phyloP scores from a whole-genome alignment of 2,888 invertebrate species.

The Creontiades dilutus region DNA sequence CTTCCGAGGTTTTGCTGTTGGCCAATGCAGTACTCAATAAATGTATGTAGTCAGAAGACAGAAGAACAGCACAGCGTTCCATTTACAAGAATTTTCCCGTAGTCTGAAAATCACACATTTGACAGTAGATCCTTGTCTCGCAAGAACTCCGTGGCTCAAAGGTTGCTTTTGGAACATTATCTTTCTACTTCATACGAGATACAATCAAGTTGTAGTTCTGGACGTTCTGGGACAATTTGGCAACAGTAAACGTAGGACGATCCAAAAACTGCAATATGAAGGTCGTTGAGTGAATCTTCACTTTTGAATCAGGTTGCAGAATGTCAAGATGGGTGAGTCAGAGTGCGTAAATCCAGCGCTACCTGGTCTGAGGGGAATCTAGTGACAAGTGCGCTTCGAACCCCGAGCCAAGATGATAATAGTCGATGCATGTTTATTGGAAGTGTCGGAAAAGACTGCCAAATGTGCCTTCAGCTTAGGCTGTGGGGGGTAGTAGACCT shows the following conservation, averaged over 20 bases:
- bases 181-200: too few species aligned
- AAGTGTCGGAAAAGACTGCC: conserved; percentile 46
- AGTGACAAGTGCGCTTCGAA: conserved; percentile 19
- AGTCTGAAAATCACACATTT: too few species aligned
- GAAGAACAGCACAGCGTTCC: too few species aligned
- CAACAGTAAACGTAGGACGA: not conserved
- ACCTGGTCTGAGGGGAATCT: not conserved
- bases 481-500: conserved; percentile 18
- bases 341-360: not conserved
- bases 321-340: conserved; percentile 25
- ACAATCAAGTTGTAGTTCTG: too few species aligned
- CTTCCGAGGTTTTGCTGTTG: too few species aligned
- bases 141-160: too few species aligned
- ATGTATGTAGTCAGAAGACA: too few species aligned
- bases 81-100: too few species aligned
- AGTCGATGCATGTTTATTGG: conserved; percentile 55
- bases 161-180: too few species aligned
- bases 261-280: conserved; percentile 10
- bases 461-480: conserved; percentile 46
- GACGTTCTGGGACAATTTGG: not conserved
- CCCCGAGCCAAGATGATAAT: conserved; percentile 43
- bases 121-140: too few species aligned
- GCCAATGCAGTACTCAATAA: too few species aligned
- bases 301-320: not conserved
- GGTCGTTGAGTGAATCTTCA: not conserved